Evolutionary conservation across 2,797 vertebrate species (phyloP), one percentile per base, ranked within the genome.

Genomic region (Poliocrania exsul): DNA sequence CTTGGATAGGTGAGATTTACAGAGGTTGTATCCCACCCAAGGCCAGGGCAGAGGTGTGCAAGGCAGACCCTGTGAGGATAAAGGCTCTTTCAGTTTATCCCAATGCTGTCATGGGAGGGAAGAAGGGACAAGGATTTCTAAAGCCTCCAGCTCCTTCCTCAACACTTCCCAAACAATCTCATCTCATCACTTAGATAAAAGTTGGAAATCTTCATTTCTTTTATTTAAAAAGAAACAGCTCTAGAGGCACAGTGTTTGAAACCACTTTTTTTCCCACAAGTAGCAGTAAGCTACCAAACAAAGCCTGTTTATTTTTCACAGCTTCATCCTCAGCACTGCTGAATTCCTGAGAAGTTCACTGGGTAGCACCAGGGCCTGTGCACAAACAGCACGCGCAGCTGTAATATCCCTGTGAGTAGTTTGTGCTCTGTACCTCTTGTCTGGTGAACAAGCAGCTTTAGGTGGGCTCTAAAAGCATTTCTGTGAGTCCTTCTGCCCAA

Each of bases 301-400:
- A 95, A 92, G 50, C 83, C 73, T 35, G 6, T 49, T 74, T 86
- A 20, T 88, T 93, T 95, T 42, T 69, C 89, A 40, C 72, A 77
- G 56, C 81, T 75, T 70, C 67, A 37, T 78, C 69, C 92, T 85
- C 4, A 0, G n/a, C 0, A 3, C 78, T 54, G 38, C 58, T 78
- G 84, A 57, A 62, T 50, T 62, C 61, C 80, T 26, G 38, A 61
- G 80, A 31, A 62, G 46, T 75, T 69, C 82, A 25, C 47, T 0
- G 38, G 58, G 54, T 10, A n/a, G 56, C 5, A 4, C 26, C 3
- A 8, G 20, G 50, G 6, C 33, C 38, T 16, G 33, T 0, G 14
- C 33, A 17, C 47, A 16, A 25, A 29, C 60, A 40, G 57, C 75
- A n/a, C 21, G 1, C 0, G 0, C 0, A 0, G 61, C 64, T 14